phyloP scores from a whole-genome alignment of 2,888 invertebrate genomes.

The Entomobrya proxima region DNA sequence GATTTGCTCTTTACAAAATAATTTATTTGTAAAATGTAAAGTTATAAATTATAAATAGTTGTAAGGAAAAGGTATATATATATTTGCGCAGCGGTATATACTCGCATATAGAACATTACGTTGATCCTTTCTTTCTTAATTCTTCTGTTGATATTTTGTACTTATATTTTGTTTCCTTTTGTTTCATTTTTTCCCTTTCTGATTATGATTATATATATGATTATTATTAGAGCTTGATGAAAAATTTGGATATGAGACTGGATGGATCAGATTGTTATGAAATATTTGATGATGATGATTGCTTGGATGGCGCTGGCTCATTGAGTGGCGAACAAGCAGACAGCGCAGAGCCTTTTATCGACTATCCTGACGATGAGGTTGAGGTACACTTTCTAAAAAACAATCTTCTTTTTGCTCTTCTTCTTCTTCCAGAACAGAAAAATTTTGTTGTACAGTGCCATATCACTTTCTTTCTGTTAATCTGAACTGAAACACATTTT shows the following conservation, averaged over 20 bases:
- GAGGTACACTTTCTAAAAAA: constrained; percentile 74
- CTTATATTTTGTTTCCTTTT: neutral
- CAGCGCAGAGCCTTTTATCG: constrained; percentile 83
- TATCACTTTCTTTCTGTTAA: neutral
- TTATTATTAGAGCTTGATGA: constrained; percentile 61
- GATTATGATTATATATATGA: constrained; percentile 20
- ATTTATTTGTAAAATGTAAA: too few relatives aligned
- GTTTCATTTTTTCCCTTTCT: neutral
- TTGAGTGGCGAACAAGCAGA: constrained; percentile 56
- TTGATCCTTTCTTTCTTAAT: too few relatives aligned
- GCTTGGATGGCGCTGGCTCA: constrained; percentile 67
- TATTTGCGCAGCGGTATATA: too few relatives aligned
- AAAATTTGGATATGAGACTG: constrained; percentile 71
- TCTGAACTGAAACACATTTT: too few relatives aligned
- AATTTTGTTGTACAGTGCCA: neutral
- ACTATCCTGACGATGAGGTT: constrained; percentile 93
- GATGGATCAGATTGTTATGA: constrained; percentile 70
- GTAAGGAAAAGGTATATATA: too few relatives aligned
- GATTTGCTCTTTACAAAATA: neutral
- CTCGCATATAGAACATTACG: too few relatives aligned
- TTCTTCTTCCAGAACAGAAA: neutral
- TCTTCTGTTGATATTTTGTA: too few relatives aligned
- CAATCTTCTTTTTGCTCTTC: neutral
- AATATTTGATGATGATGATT: constrained; percentile 68
- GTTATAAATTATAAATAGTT: too few relatives aligned